Evolutionary conservation across 2,888 invertebrate species (phyloP), one percentile per base, ranked within the genome.

Genomic region (Ommatoiulus sabulosus): DNA sequence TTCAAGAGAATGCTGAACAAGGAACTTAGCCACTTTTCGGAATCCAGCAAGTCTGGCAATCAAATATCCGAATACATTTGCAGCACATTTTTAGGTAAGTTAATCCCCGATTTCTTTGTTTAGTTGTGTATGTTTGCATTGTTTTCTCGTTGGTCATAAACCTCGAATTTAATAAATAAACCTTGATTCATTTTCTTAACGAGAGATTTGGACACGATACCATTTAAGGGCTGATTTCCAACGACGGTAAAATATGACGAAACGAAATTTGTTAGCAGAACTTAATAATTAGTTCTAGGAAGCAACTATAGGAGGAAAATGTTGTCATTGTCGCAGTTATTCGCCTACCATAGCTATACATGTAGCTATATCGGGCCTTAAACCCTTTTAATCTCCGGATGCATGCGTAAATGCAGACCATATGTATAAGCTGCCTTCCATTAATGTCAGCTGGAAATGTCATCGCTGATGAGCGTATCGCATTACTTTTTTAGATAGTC

Each of bases 1-100:
- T 99, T 99, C 95, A 99, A 99, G 94, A 96, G 98, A 93, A 99
- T 99, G 98, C 95, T 99, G 93, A 99, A 99, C 95, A 97, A 99
- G 94, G 99, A 99, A 94, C 95, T 99, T 92, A 98, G 97, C 92
- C 99, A 99, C 94, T 99, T 99, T 94, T 99, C 99, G 90, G 99
- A 99, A 94, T 98, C 98, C 91, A 98, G 98, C 94, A 98, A 97
- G 94, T 98, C 99, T 91, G 99, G 99, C 92, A 98, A 99, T 94
- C 99, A 99, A 95, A 98, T 99, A 93, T 99, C 99, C 89, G 99
- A 99, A 93, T 99, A 98, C 94, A 98, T 99, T 94, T 98, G 98
- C 94, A 97, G 97, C 91, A 99, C 99, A 91, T 99, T 99, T 94
- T 96, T 99, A 94, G 98, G 99, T 99, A 94, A 96, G 97, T 94